Evolutionary conservation across 2,888 invertebrate species (phyloP).

Genomic region (Pyrrhia umbra): DNA sequence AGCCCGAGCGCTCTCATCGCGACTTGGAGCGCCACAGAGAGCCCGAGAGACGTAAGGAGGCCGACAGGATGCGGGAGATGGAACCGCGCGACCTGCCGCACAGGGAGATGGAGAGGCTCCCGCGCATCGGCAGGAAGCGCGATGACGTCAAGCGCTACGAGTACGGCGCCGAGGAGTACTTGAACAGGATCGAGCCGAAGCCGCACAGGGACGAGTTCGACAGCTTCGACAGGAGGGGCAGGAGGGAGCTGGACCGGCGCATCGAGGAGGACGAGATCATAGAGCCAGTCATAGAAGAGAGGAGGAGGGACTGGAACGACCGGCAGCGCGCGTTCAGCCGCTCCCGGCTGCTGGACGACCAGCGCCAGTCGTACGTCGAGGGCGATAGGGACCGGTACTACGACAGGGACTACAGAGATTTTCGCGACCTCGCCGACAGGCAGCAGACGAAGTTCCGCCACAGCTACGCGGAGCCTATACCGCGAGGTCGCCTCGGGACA

Average conservation of each 20-base stretch:
- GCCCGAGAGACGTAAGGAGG: conserved; percentile 80
- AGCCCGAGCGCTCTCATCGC: conserved; percentile 85
- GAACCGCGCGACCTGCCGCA: conserved; percentile 71
- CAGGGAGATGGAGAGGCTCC: conserved; percentile 84
- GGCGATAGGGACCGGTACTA: conserved; percentile 84
- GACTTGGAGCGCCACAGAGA: conserved; percentile 80
- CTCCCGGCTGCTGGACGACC: conserved; percentile 85
- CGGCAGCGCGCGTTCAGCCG: conserved; percentile 86
- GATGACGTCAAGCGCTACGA: conserved; percentile 85
- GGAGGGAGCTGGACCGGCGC: conserved; percentile 84
- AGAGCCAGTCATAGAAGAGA: conserved; percentile 84
- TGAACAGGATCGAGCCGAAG: conserved; percentile 83
- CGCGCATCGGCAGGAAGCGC: conserved; percentile 84
- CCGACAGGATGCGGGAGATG: conserved; percentile 78
- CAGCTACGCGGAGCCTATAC: conserved; percentile 92
- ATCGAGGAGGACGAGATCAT: conserved; percentile 87
- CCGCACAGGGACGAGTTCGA: conserved; percentile 83
- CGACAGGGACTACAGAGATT: conserved; percentile 86
- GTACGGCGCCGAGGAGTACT: conserved; percentile 84
- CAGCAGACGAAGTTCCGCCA: conserved; percentile 90
- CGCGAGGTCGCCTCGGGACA: conserved; percentile 87
- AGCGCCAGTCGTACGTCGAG: conserved; percentile 84
- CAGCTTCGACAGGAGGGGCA: conserved; percentile 78
- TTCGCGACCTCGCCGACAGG: conserved; percentile 82
- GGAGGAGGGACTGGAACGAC: conserved; percentile 85